Conservation (phyloP, 2,113 vertebrate species). For the Amia ocellicauda region DNA sequence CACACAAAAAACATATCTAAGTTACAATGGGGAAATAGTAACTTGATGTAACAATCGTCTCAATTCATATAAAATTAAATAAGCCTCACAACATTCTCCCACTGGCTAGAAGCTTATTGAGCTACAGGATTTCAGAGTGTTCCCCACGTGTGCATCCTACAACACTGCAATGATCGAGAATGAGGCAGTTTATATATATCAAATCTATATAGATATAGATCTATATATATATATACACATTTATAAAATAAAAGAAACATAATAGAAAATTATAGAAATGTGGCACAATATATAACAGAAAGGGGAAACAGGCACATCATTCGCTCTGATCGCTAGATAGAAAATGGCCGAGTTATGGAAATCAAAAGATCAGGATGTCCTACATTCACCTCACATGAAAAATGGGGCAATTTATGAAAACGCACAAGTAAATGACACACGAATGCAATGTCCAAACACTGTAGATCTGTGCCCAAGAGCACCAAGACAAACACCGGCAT, state of each 20-base stretch:
- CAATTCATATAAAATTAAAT: constrained; percentile 32
- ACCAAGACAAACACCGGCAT: constrained; percentile 67
- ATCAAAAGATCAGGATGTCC: constrained; percentile 62
- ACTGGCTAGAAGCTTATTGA: constrained; percentile 42
- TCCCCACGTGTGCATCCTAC: constrained; percentile 42
- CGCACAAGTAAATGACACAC: constrained; percentile 81
- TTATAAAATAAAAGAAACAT: constrained; percentile 64
- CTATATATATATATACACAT: constrained; percentile 59
- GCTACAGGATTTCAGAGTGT: constrained; percentile 33
- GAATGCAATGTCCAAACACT: constrained; percentile 76
- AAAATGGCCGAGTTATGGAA: constrained; percentile 62
- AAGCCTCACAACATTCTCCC: constrained; percentile 34
- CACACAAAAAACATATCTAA: constrained; percentile 36
- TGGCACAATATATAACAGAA: constrained; percentile 66
- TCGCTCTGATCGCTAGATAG: constrained; percentile 62
- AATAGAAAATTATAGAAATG: constrained; percentile 55
- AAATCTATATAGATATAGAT: constrained; percentile 64
- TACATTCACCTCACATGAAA: constrained; percentile 73
- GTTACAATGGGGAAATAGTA: constrained; percentile 37
- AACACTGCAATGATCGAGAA: constrained; percentile 49
- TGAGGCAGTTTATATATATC: constrained; percentile 51
- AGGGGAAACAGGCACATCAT: constrained; percentile 58
- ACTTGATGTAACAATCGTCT: constrained; percentile 35
- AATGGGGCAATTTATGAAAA: constrained; percentile 77
- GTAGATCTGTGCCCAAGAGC: constrained; percentile 70